phyloP scores from a whole-genome alignment of 2,797 vertebrate genomes.

The Dermochelys coriacea region DNA sequence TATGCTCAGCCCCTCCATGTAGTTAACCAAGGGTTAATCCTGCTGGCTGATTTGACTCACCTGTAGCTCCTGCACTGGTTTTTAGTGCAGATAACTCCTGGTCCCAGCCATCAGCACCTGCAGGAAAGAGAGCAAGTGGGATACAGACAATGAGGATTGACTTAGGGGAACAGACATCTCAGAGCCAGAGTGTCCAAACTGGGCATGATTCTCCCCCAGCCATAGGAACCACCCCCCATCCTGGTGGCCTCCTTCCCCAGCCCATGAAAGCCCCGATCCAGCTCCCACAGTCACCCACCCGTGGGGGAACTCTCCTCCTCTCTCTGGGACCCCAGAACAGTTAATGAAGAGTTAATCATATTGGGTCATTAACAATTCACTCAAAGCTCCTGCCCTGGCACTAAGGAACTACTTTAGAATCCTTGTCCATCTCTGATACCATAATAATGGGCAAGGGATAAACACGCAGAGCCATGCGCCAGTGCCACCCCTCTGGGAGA shows the following conservation, averaged over 20 bases:
- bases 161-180: no score
- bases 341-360: no score
- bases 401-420: neutral
- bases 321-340: neutral
- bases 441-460: neutral
- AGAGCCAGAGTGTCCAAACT: no score
- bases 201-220: neutral
- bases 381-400: neutral
- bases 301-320: neutral
- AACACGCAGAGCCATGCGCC: neutral
- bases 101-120: no score
- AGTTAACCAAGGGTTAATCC: no score
- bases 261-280: no score
- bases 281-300: neutral
- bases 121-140: no score
- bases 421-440: neutral
- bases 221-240: neutral
- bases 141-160: no score
- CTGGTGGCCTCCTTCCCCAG: neutral
- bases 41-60: no score
- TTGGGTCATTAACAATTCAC: neutral
- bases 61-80: no score
- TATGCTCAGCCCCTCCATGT: no score
- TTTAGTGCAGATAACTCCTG: no score
- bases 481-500: neutral